These are phyloP conservation scores for Oncorhynchus tshawytscha DNA, from an alignment of 2,113 vertebrate genomes.

Conservation along the genomic window DNA sequence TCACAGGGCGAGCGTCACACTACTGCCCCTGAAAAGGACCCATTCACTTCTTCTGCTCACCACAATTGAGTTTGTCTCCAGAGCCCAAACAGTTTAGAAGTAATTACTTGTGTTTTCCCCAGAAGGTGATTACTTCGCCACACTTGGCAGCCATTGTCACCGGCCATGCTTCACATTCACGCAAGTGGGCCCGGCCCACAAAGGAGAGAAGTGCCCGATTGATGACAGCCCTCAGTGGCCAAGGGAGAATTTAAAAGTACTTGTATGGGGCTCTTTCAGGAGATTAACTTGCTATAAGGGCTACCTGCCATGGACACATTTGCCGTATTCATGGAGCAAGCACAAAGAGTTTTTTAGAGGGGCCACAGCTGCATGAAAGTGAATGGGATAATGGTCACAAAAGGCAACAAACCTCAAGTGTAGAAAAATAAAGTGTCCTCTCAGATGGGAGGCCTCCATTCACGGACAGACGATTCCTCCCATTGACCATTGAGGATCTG, in stretches of 20 bases:
- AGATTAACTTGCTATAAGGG: constrained; percentile 83
- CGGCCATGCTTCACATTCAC: constrained; percentile 69
- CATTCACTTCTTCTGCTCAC: constrained; percentile 56
- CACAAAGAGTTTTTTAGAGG: constrained; percentile 75
- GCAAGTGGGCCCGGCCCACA: constrained; percentile 55
- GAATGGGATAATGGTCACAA: constrained; percentile 77
- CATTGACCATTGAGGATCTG: constrained; percentile 71
- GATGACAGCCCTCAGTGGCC: constrained; percentile 73
- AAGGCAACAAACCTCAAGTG: constrained; percentile 83
- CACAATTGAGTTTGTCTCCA: constrained; percentile 74
- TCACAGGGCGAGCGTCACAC: constrained; percentile 41
- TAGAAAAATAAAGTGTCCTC: constrained; percentile 78
- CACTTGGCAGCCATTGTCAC: constrained; percentile 75
- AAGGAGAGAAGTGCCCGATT: constrained; percentile 76
- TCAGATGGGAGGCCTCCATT: constrained; percentile 72
- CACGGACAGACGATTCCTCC: constrained; percentile 68
- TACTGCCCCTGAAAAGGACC: constrained; percentile 53
- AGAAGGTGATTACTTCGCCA: constrained; percentile 77
- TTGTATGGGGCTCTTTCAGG: constrained; percentile 76
- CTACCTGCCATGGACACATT: constrained; percentile 80
- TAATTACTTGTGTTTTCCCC: constrained; percentile 79
- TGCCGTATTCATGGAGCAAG: constrained; percentile 69
- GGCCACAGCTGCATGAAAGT: constrained; percentile 79
- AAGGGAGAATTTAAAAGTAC: constrained; percentile 75
- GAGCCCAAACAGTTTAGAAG: constrained; percentile 79